Conservation (phyloP, 2,113 vertebrate genomes). For the Notothenia rossii region DNA sequence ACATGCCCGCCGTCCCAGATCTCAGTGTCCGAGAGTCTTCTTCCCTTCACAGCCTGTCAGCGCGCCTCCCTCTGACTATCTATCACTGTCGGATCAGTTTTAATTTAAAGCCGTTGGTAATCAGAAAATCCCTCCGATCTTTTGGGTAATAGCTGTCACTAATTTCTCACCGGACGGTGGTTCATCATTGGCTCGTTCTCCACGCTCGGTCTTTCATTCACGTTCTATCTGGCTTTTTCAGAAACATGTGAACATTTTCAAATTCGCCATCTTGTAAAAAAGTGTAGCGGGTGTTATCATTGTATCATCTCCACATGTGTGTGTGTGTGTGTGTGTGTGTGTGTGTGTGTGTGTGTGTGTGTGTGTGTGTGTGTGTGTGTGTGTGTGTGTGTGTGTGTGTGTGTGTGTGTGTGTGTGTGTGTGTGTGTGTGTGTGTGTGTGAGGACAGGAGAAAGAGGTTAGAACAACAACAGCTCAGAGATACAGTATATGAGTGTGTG, state of each 20-base stretch:
- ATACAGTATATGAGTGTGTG: no score
- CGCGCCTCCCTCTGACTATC: slow-evolving; percentile 19
- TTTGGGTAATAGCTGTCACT: slow-evolving; percentile 48
- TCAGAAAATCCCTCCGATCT: slow-evolving; percentile 45
- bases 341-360: neutral
- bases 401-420: no score
- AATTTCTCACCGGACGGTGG: slow-evolving; percentile 52
- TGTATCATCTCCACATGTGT: neutral
- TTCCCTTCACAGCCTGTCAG: slow-evolving; percentile 45
- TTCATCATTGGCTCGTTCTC: slow-evolving; percentile 42
- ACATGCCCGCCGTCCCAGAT: slow-evolving; percentile 16
- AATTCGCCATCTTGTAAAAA: neutral
- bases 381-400: no score
- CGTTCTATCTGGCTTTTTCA: slow-evolving; percentile 20
- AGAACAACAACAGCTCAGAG: no score
- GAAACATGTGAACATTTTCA: slow-evolving; percentile 17
- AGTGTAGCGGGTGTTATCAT: neutral
- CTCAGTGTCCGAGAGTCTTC: slow-evolving; percentile 37
- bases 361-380: no score
- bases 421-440: neutral
- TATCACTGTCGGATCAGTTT: slow-evolving; percentile 49
- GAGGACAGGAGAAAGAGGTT: no score
- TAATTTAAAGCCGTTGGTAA: slow-evolving; percentile 37
- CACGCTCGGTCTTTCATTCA: slow-evolving; percentile 44
- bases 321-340: neutral